Conservation (phyloP, 2,888 invertebrate species). For the Acanthosoma haemorrhoidale region DNA sequence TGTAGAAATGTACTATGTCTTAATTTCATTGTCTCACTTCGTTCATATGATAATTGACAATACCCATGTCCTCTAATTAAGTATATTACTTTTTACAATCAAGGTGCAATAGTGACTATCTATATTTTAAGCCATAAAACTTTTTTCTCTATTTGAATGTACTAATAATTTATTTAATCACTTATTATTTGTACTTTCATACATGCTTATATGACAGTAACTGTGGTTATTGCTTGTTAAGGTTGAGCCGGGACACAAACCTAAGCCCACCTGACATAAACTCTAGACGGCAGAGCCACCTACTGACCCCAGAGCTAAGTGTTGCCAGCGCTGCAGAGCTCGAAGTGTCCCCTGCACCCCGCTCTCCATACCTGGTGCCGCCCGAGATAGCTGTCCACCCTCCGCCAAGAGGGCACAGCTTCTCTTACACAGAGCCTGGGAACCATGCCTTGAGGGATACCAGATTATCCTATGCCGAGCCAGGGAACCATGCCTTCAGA, state of each 20-base stretch:
- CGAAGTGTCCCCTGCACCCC: constrained; percentile 9
- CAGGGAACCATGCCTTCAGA: constrained; percentile 42
- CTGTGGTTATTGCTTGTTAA: constrained; percentile 17
- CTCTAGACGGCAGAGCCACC: constrained; percentile 37
- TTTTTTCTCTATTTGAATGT: too few species aligned
- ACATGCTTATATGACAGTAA: too few species aligned
- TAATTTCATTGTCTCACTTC: too few species aligned
- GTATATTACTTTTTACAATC: too few species aligned
- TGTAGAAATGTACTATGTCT: too few species aligned
- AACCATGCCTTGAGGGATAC: constrained; percentile 42
- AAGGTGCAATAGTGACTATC: too few species aligned
- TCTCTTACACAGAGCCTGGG: constrained; percentile 40
- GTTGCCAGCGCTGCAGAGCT: constrained; percentile 24
- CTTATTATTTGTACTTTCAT: too few species aligned
- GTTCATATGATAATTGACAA: too few species aligned
- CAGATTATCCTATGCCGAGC: constrained; percentile 40
- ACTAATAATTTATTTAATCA: too few species aligned
- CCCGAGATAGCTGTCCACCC: constrained; percentile 37
- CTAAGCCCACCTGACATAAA: constrained; percentile 43
- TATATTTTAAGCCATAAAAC: too few species aligned
- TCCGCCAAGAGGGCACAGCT: constrained; percentile 32
- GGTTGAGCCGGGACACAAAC: constrained; percentile 42
- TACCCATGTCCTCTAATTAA: too few species aligned
- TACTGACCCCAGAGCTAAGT: constrained; percentile 34
- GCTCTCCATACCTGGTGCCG: constrained; percentile 32